phyloP scores from a whole-genome alignment of 2,797 vertebrate genomes.

The Hybognathus amarus region DNA sequence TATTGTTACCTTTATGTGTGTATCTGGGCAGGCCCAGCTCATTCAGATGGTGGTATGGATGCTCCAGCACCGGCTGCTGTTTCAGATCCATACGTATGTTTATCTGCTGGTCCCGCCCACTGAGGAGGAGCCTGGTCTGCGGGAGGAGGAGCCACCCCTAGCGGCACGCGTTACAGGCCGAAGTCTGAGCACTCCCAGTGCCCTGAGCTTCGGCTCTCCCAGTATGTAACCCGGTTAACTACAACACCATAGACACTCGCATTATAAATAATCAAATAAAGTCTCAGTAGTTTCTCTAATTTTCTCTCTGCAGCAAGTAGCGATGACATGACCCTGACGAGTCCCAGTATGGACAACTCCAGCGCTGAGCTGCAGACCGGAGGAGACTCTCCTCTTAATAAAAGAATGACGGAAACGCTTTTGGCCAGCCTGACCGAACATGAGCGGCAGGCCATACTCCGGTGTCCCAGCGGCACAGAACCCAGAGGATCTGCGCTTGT shows the following conservation, averaged over 20 bases:
- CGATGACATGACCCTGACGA: conserved; percentile 98
- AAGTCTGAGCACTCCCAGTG: conserved; percentile 93
- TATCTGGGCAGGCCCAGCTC: conserved; percentile 84
- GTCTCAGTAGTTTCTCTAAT: conserved; percentile 74
- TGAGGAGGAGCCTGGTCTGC: conserved; percentile 79
- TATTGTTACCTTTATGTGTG: conserved; percentile 21
- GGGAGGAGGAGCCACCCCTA: conserved; percentile 84
- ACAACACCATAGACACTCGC: not conserved
- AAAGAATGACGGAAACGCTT: conserved; percentile 93
- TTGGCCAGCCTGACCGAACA: conserved; percentile 92
- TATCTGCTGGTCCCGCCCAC: conserved; percentile 91
- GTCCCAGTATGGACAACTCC: conserved; percentile 98
- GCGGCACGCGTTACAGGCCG: conserved; percentile 85
- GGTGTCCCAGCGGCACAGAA: conserved; percentile 92
- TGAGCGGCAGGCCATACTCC: conserved; percentile 91
- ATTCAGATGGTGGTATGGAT: conserved; percentile 99
- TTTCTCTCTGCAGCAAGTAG: conserved; percentile 85
- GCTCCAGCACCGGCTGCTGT: conserved; percentile 91
- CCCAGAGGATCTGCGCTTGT: conserved; percentile 93
- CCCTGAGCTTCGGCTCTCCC: conserved; percentile 96
- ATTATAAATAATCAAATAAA: conserved; percentile 74
- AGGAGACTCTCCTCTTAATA: conserved; percentile 93
- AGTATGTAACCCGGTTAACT: conserved; percentile 77
- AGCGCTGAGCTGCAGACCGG: conserved; percentile 93
- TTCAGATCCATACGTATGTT: conserved; percentile 96